Evolutionary conservation across 2,888 invertebrate species (phyloP).

Genomic region (Pimpla rufipes): DNA sequence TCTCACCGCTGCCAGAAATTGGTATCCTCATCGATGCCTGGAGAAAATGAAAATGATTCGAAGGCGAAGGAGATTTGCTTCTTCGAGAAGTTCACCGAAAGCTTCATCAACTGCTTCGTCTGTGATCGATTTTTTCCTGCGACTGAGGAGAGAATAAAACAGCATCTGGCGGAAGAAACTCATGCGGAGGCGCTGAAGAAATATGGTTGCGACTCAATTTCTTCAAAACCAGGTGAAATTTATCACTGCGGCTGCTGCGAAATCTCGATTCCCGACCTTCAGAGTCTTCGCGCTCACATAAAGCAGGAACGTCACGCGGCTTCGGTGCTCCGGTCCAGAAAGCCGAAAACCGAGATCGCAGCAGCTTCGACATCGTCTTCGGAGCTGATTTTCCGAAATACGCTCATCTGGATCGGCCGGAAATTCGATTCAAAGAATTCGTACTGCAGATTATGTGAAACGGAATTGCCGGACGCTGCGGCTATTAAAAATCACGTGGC

Average conservation of each 20-base stretch:
- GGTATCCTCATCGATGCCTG: too few species aligned
- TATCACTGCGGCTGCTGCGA: conserved; percentile 39
- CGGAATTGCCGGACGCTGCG: background rate
- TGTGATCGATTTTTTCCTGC: conserved; percentile 7
- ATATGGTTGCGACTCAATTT: conserved; percentile 10
- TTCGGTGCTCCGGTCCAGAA: background rate
- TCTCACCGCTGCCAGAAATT: background rate
- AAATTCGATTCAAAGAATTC: background rate
- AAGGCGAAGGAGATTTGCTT: background rate
- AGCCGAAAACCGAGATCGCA: background rate
- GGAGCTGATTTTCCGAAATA: background rate
- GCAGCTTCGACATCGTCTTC: too few species aligned
- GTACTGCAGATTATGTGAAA: conserved; percentile 34
- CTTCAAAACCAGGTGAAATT: background rate
- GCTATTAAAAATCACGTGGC: conserved; percentile 1
- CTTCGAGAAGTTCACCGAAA: background rate
- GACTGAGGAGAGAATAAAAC: background rate
- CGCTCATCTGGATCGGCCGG: conserved; percentile 9
- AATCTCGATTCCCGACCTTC: conserved; percentile 11
- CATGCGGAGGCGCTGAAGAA: background rate
- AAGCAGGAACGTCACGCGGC: conserved; percentile 24
- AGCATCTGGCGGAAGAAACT: background rate
- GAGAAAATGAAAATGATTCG: too few species aligned
- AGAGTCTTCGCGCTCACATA: conserved; percentile 45
- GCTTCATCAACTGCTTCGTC: conserved; percentile 17